These are phyloP conservation scores for Coracopsis vasa DNA, from an alignment of 2,113 vertebrate genomes.

Conservation along the genomic window DNA sequence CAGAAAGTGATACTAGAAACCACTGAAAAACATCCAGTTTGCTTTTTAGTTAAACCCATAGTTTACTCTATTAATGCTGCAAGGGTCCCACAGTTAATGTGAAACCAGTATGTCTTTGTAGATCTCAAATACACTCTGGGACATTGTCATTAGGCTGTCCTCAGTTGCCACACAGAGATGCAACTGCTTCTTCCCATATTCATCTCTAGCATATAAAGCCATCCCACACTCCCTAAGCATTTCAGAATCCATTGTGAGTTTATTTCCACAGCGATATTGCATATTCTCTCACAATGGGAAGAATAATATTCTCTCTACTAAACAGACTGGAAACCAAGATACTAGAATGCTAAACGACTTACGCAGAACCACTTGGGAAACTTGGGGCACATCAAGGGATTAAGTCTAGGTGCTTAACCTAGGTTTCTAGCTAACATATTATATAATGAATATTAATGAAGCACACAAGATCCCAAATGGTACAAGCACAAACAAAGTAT, in stretches of 20 bases:
- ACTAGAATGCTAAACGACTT: not conserved
- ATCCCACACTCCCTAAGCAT: not conserved
- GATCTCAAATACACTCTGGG: rapidly evolving
- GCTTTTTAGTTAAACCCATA: not conserved
- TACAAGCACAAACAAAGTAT: not conserved
- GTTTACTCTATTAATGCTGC: not conserved
- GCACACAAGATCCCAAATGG: not conserved
- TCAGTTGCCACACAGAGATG: not conserved
- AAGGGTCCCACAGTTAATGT: not conserved
- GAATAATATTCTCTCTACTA: not conserved
- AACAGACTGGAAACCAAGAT: not conserved
- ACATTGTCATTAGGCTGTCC: not conserved
- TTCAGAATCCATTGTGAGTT: not conserved
- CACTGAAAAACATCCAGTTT: not conserved
- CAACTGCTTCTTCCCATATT: not conserved
- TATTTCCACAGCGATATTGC: not conserved
- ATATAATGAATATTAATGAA: not conserved
- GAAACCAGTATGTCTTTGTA: not conserved
- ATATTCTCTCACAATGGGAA: not conserved
- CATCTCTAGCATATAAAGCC: not conserved
- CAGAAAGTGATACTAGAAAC: not conserved
- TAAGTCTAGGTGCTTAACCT: not conserved
- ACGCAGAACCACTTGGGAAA: not conserved
- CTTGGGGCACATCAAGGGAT: not conserved
- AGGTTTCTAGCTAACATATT: not conserved